These are phyloP conservation scores for Drosophila acutilabella DNA, from an alignment of 2,888 invertebrate genomes.

Conservation along the genomic window DNA sequence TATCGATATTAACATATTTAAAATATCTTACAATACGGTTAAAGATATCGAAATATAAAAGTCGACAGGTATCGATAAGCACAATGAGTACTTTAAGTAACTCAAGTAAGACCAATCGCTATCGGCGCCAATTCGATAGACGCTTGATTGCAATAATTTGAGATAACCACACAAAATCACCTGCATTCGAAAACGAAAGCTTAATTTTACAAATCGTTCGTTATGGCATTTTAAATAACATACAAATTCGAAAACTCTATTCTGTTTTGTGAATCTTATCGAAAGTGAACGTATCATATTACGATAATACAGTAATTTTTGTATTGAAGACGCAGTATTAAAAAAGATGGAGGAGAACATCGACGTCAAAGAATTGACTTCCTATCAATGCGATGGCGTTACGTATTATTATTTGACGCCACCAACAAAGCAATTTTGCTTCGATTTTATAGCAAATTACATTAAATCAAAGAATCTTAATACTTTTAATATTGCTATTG, in stretches of 20 bases:
- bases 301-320: neutral
- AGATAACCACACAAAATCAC: too few relatives aligned
- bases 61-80: too few relatives aligned
- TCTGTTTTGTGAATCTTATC: neutral
- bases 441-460: constrained; percentile 12
- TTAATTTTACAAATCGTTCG: too few relatives aligned
- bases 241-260: too few relatives aligned
- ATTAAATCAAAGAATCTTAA: constrained; percentile 36
- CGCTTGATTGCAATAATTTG: too few relatives aligned
- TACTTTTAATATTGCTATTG: constrained; percentile 19
- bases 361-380: neutral
- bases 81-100: too few relatives aligned
- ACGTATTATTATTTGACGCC: constrained; percentile 27
- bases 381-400: constrained; percentile 13
- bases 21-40: too few relatives aligned
- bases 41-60: too few relatives aligned
- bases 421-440: neutral
- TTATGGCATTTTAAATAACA: too few relatives aligned
- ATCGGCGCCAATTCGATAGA: constrained; percentile 25
- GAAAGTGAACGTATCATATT: constrained; percentile 2
- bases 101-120: neutral
- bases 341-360: neutral
- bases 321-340: neutral
- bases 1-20: too few relatives aligned
- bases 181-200: too few relatives aligned